Percentiles rank a stretch among this genome's conserved stretches.
phyloP scores from a whole-genome alignment of 1,140 invertebrate species.

The Copidosoma floridanum region DNA sequence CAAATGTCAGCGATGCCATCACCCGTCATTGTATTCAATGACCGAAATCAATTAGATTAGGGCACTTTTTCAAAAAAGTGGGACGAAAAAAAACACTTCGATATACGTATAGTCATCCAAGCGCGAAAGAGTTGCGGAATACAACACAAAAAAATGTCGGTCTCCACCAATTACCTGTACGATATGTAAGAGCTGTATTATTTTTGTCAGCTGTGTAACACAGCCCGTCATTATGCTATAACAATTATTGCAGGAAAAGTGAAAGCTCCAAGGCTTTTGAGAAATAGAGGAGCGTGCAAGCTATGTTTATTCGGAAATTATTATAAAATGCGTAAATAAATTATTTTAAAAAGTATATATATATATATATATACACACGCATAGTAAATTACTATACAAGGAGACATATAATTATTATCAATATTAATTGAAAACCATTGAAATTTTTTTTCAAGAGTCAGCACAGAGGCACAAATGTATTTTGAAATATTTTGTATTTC shows the following conservation, averaged over 20 bases:
- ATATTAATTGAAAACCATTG: too few relatives aligned
- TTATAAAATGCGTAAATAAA: constrained; percentile 29
- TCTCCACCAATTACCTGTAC: constrained; percentile 35
- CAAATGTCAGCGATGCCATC: not conserved
- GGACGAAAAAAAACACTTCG: too few relatives aligned
- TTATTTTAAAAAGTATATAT: constrained; percentile 24
- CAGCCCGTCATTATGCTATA: constrained; percentile 19
- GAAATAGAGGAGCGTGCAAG: constrained; percentile 33
- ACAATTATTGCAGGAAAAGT: constrained; percentile 19
- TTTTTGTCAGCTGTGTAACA: constrained; percentile 35
- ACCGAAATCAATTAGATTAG: too few relatives aligned
- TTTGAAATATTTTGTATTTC: too few relatives aligned
- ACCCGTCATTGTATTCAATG: not conserved
- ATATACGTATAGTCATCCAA: too few relatives aligned
- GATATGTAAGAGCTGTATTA: too few relatives aligned
- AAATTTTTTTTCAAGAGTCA: too few relatives aligned
- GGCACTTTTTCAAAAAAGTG: too few relatives aligned
- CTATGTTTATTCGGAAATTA: constrained; percentile 25
- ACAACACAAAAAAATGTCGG: constrained; percentile 24
- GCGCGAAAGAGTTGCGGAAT: constrained; percentile 28
- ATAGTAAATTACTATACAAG: constrained; percentile 10
- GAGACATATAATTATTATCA: constrained; percentile 16
- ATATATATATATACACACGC: constrained; percentile 19
- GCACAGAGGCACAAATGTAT: too few relatives aligned
- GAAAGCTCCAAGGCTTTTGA: constrained; percentile 28